phyloP scores from a whole-genome alignment of 2,888 invertebrate genomes.

The Agrochola litura region DNA sequence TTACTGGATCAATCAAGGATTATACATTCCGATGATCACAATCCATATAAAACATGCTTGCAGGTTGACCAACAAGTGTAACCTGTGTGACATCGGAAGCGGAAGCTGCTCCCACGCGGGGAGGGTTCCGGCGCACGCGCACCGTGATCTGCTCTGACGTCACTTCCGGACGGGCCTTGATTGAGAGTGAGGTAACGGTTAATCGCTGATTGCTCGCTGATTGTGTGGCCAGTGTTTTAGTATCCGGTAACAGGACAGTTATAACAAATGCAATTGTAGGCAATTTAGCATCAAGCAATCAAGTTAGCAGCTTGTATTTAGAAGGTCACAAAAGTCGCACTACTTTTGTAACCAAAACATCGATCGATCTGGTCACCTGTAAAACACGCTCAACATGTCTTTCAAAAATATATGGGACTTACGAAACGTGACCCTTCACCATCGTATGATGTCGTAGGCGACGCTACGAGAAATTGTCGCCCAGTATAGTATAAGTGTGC shows the following conservation, averaged over 20 bases:
- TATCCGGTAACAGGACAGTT: constrained; percentile 42
- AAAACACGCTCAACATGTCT: neutral
- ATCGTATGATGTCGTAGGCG: neutral
- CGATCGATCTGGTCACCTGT: neutral
- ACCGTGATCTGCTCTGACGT: constrained; percentile 76
- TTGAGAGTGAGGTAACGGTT: constrained; percentile 73
- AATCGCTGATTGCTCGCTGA: constrained; percentile 68
- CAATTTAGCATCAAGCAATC: neutral
- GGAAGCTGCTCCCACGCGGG: constrained; percentile 86
- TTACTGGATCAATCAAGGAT: neutral
- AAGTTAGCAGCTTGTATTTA: neutral
- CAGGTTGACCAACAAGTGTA: constrained; percentile 74
- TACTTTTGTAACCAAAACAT: neutral
- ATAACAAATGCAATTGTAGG: constrained; percentile 28
- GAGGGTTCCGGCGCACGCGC: constrained; percentile 75
- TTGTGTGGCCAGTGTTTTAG: constrained; percentile 57
- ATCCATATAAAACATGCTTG: constrained; percentile 32
- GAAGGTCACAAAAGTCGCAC: neutral
- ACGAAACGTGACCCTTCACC: neutral
- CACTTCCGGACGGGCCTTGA: constrained; percentile 79
- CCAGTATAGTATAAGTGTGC: too few species aligned
- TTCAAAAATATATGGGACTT: neutral
- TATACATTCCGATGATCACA: neutral
- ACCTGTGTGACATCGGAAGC: constrained; percentile 81
- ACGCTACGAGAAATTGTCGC: neutral